phyloP scores from a whole-genome alignment of 1,140 invertebrate species.

The Fopius arisanus region DNA sequence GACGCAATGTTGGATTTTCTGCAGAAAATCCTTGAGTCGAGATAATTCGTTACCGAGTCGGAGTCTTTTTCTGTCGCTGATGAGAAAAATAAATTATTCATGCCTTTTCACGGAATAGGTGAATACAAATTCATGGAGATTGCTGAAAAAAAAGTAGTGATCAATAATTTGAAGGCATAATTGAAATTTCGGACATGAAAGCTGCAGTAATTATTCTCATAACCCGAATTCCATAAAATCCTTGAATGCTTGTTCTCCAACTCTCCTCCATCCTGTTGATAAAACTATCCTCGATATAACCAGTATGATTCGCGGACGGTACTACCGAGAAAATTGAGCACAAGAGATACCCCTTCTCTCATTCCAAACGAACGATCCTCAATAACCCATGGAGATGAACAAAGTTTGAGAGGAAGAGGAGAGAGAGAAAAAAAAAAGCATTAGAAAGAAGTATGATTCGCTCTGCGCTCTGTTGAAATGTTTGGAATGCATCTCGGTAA shows the following conservation, averaged over 20 bases:
- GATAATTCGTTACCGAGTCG: too few species aligned
- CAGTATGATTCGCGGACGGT: neutral
- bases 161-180: too few species aligned
- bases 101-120: too few species aligned
- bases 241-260: neutral
- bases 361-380: neutral
- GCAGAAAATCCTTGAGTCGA: too few species aligned
- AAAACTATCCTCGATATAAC: neutral
- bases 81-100: too few species aligned
- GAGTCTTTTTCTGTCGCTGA: too few species aligned
- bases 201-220: too few species aligned
- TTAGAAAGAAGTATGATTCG: neutral
- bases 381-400: neutral
- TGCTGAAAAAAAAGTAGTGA: too few species aligned
- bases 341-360: neutral
- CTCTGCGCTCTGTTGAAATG: neutral
- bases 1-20: too few species aligned
- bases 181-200: too few species aligned
- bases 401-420: neutral
- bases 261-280: neutral
- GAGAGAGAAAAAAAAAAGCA: neutral
- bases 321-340: neutral
- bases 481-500: neutral
- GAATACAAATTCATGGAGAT: too few species aligned
- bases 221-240: neutral